Percentiles rank a stretch among this genome's conserved stretches.
Evolutionary conservation across 2,797 vertebrate genomes (phyloP).

Genomic region (Scolopax rusticola): DNA sequence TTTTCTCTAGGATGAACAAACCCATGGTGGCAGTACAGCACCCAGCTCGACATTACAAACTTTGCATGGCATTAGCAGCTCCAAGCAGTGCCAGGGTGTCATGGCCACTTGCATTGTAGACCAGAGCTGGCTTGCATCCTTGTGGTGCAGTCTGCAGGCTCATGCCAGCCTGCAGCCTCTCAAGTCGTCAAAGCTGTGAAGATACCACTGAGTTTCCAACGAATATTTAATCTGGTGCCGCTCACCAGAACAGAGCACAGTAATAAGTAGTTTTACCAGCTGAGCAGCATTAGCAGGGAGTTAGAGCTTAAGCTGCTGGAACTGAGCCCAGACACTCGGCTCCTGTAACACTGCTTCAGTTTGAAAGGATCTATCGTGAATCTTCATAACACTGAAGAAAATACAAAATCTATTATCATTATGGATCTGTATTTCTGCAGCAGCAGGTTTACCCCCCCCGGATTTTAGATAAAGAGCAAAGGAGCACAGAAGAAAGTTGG

Average conservation of each 20-base stretch:
- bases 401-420: not conserved
- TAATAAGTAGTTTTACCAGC: constrained; percentile 41
- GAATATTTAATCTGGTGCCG: not conserved
- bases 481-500: not conserved
- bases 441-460: not conserved
- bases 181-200: not conserved
- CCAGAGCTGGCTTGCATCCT: not conserved
- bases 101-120: too few species aligned
- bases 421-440: not conserved
- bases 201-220: not conserved
- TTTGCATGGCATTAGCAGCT: not conserved
- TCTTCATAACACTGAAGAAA: not conserved
- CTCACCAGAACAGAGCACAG: constrained; percentile 18
- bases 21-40: not conserved
- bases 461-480: not conserved
- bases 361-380: not conserved
- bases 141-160: not conserved
- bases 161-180: not conserved
- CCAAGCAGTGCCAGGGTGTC: not conserved
- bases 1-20: not conserved
- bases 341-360: not conserved
- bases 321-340: constrained; percentile 12
- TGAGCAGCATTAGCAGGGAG: constrained; percentile 37
- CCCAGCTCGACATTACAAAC: not conserved
- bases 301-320: constrained; percentile 44